Base-by-base conservation (phyloP, 2,888 invertebrate genomes). In the Abrostola triplasia region DNA sequence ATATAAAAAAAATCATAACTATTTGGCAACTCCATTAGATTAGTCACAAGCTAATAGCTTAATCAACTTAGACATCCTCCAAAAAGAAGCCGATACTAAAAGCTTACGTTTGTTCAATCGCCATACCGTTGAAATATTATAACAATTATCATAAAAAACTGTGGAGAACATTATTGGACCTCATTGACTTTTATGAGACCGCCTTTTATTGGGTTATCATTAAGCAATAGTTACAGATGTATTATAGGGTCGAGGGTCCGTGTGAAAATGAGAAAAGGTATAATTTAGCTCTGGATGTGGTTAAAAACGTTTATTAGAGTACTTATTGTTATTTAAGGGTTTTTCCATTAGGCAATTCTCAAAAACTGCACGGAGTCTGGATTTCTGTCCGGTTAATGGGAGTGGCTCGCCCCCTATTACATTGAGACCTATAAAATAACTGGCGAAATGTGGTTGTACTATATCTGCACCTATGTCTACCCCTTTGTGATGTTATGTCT, bases 121-220 rank as follows among this genome's bases (percentile, higher is more conserved):
- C 38, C 10, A 47, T 48, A 35, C 42, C 42, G 10, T 6, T 47
- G 24, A 54, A 41, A 61, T 56, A 56, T 60, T 52, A 52, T 52
- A 47, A 60, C 36, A 47, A 56, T 56, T 37, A 13, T 35, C 38
- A 37, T 59, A 52, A 52, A 59, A 44, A n/a, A 5, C 47, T 54
- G 50, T 37, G 38, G 12, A 12, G 38, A 38, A 10, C 8, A 51
- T 54, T 24, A 41, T 40, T 24, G 38, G 38, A 13, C 44, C 38
- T 52, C 37, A 53, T 59, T 44, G 55, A 57, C 41, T 54, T 60
- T 50, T 59, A 59, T 59, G 48, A 47, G 49, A 50, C 42, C 38
- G 37, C n/a, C 35, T 56, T 36, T 72, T 62, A 52, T 36, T 52
- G 42, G 41, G 42, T 58, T 49, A 52, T 49, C 12, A 41, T 40